phyloP scores from a whole-genome alignment of 2,797 vertebrate genomes.

The Hapalemur alaotrensis region DNA sequence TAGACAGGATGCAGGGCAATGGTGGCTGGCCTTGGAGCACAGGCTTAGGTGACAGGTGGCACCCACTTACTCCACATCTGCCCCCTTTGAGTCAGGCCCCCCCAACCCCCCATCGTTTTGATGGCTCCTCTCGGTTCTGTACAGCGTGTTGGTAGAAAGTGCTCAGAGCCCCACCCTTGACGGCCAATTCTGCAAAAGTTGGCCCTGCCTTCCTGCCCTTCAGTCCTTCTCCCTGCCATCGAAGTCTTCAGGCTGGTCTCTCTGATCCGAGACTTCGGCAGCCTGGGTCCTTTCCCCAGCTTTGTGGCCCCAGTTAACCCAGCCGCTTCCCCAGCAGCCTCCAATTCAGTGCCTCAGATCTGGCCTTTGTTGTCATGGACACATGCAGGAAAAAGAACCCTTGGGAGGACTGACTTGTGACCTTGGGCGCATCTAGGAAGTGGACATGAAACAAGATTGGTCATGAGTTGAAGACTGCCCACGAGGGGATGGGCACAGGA shows the following conservation, averaged over 20 bases:
- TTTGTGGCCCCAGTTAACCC: neutral
- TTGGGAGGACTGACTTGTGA: neutral
- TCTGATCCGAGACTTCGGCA: neutral
- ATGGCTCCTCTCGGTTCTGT: neutral
- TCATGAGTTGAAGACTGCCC: neutral
- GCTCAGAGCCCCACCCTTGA: neutral
- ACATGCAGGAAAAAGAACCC: neutral
- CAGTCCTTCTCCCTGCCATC: neutral
- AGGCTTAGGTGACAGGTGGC: neutral
- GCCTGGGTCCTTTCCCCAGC: neutral
- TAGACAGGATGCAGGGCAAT: neutral
- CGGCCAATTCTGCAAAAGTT: neutral
- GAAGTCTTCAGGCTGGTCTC: neutral
- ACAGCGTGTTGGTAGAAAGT: rapidly evolving
- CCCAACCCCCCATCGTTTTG: neutral
- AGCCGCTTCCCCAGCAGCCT: neutral
- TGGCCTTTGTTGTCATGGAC: neutral
- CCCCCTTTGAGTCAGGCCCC: neutral
- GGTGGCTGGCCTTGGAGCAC: neutral
- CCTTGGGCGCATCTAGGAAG: neutral
- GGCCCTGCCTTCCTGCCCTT: neutral
- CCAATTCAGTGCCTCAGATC: neutral
- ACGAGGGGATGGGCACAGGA: rapidly evolving
- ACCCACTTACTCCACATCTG: neutral
- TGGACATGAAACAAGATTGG: neutral